These are phyloP conservation scores for Lonchura striata DNA, from an alignment of 2,113 vertebrate species.

Conservation along the genomic window DNA sequence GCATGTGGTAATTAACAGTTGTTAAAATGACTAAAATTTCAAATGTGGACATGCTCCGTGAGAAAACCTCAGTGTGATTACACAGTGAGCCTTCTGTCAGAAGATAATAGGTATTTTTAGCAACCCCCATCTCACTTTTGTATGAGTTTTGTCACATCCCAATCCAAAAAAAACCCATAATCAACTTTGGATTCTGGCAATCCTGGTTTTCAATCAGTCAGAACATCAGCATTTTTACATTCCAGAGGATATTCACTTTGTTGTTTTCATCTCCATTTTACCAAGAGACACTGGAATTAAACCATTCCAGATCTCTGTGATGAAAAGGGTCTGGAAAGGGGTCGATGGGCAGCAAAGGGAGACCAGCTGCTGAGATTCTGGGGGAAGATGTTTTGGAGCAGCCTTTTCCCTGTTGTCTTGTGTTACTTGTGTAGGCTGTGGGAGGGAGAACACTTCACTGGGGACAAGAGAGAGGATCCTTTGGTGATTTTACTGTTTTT, in stretches of 20 bases:
- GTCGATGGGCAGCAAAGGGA: not conserved
- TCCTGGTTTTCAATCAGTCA: not conserved
- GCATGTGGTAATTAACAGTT: slow-evolving; percentile 40
- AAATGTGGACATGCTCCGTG: not conserved
- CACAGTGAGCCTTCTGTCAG: not conserved
- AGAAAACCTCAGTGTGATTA: slow-evolving; percentile 12
- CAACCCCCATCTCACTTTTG: not conserved
- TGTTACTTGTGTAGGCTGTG: not conserved
- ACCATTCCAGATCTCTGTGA: not conserved
- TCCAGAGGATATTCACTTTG: not conserved
- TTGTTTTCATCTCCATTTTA: not conserved
- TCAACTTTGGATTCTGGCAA: not conserved
- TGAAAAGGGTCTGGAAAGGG: not conserved
- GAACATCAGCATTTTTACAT: not conserved
- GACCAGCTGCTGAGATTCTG: not conserved
- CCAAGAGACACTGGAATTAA: not conserved
- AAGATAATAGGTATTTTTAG: slow-evolving; percentile 48
- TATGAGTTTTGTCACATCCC: not conserved
- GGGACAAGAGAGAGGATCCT: not conserved
- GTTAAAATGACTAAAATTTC: slow-evolving; percentile 50
- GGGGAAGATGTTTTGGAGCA: not conserved
- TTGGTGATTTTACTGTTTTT: not conserved
- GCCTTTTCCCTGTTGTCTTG: not conserved
- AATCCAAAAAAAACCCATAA: not conserved
- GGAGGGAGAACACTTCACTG: not conserved